Conservation (phyloP, 2,113 vertebrate species). For the Rhineura floridana region DNA sequence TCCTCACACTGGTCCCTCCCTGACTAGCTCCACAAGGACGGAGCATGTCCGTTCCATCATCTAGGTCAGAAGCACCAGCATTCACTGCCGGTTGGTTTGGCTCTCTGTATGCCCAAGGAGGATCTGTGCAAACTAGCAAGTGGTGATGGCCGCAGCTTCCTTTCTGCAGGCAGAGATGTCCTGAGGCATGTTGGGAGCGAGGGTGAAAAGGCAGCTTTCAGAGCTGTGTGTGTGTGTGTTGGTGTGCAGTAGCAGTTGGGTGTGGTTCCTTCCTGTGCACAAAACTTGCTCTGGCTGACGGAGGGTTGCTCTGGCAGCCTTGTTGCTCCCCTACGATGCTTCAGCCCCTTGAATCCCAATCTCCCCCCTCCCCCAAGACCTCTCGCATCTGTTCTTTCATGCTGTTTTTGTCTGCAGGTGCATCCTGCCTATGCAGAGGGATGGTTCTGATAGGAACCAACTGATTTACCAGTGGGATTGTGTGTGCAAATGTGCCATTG, state of each 20-base stretch:
- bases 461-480: no score
- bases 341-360: background rate
- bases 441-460: no score
- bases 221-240: background rate
- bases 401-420: no score
- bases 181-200: background rate
- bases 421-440: no score
- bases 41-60: background rate
- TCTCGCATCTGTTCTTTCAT: no score
- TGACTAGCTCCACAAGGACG: no score
- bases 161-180: background rate
- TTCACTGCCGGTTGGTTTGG: background rate
- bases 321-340: background rate
- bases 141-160: background rate
- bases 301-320: no score
- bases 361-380: background rate
- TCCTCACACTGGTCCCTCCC: no score
- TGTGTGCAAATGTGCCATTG: no score
- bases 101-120: background rate
- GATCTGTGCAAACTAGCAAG: background rate
- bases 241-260: background rate
- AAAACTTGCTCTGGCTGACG: background rate
- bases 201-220: background rate
- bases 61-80: background rate
- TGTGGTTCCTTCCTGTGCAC: background rate